A percentile compares a stretch with the other conserved stretches of the same genome.
phyloP scores from a whole-genome alignment of 1,140 invertebrate species.

The Drosophila yakuba region DNA sequence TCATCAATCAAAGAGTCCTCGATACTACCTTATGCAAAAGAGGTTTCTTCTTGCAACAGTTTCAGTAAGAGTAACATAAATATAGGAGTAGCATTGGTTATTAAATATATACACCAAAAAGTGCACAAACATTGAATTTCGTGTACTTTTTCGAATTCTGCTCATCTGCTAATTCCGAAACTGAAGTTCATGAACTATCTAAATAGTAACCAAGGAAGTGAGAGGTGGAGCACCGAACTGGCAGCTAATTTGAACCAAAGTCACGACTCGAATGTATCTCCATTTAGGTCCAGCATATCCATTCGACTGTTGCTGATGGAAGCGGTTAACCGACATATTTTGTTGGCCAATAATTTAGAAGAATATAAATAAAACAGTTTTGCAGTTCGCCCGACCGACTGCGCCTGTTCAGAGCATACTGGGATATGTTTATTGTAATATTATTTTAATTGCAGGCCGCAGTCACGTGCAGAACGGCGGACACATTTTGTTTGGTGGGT shows the following conservation, averaged over 20 bases:
- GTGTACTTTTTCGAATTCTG: too few relatives aligned
- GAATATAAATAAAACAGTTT: slow-evolving; percentile 34
- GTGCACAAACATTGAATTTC: too few relatives aligned
- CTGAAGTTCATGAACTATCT: not conserved
- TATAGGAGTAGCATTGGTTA: too few relatives aligned
- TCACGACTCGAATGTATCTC: slow-evolving; percentile 24
- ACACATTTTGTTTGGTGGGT: slow-evolving; percentile 43
- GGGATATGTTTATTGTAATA: slow-evolving; percentile 73
- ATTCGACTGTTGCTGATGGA: slow-evolving; percentile 40
- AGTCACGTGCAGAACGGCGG: slow-evolving; percentile 44
- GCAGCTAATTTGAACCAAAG: slow-evolving; percentile 36
- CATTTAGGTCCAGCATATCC: slow-evolving; percentile 1
- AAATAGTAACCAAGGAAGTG: not conserved
- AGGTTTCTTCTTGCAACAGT: too few relatives aligned
- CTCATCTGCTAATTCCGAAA: too few relatives aligned
- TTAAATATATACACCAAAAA: too few relatives aligned
- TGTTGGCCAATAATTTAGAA: slow-evolving; percentile 47
- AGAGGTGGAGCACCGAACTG: not conserved
- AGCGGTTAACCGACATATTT: slow-evolving; percentile 72
- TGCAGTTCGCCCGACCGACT: slow-evolving; percentile 15
- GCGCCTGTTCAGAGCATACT: slow-evolving; percentile 16
- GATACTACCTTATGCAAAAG: too few relatives aligned
- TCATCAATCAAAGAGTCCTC: too few relatives aligned
- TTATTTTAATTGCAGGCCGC: slow-evolving; percentile 72
- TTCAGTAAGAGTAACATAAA: too few relatives aligned